Evolutionary conservation across 2,113 vertebrate species (phyloP), one percentile per base, ranked within the genome.

Genomic region (Hemiprocne comata): DNA sequence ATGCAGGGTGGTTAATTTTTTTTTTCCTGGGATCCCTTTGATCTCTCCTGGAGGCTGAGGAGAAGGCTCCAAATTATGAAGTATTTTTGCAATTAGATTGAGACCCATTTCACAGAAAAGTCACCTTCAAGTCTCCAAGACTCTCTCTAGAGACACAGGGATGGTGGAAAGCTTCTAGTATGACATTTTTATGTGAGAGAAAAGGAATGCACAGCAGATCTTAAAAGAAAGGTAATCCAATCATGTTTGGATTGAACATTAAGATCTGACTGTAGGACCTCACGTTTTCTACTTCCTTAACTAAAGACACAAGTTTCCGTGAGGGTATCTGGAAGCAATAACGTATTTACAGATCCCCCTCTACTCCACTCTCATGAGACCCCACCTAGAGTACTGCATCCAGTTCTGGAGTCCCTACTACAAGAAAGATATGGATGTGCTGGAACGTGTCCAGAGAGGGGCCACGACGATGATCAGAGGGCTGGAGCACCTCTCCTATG

Each of bases 71-170:
- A 96, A 92, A 90, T 95, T 79, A 92, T 82, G 61, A 94, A 67
- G 53, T 92, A 90, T 94, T 96, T 94, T 96, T 94, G 72, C 76
- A 95, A 93, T 78, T 71, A 85, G 36, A 75, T 23, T 74, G 85
- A 92, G 66, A 90, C 60, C 60, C 11, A 67, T 90, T 93, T 90
- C 69, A 87, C 72, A 75, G 70, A 92, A 81, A 48, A 92, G 86
- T 94, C 92, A 96, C 92, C 86, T 95, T 93, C 83, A 91, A 42
- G 62, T 87, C 79, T 95, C 58, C 54, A 85, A 81, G 62, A 66
- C 20, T 90, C 34, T 81, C 80, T 81, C 84, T 58, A 36, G 84
- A 87, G 83, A 84, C 38, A 34, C 0, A 0, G 21, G 64, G 42
- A 58, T 61, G 57, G 46, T 51, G 29, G 53, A 72, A 86, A 84